A percentile compares a stretch with the other conserved stretches of the same genome.
phyloP scores from a whole-genome alignment of 2,113 vertebrate species.

The Pangasianodon gigas region DNA sequence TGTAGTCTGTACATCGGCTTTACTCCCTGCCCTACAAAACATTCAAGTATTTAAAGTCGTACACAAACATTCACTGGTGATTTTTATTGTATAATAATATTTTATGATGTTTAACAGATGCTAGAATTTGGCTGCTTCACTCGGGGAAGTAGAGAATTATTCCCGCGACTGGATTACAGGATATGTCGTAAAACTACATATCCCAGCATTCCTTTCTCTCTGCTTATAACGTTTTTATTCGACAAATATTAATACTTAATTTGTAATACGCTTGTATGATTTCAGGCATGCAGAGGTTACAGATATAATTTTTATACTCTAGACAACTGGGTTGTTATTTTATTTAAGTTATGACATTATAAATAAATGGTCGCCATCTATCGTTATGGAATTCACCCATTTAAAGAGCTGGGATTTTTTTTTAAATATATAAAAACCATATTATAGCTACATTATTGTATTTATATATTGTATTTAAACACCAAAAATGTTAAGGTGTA shows the following conservation, averaged over 20 bases:
- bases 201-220: constrained; percentile 54
- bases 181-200: constrained; percentile 59
- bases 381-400: too few relatives aligned
- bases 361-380: too few relatives aligned
- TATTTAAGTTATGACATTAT: too few relatives aligned
- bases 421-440: too few relatives aligned
- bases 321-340: not conserved
- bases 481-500: not conserved
- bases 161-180: not conserved
- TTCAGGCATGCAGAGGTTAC: not conserved
- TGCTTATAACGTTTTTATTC: not conserved
- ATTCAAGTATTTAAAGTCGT: not conserved
- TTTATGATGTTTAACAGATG: not conserved
- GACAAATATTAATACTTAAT: constrained; percentile 14
- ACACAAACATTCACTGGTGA: not conserved
- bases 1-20: constrained; percentile 49
- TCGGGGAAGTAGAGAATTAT: not conserved
- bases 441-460: too few relatives aligned
- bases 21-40: constrained; percentile 31
- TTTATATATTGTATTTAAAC: not conserved
- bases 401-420: not conserved
- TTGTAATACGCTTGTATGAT: not conserved
- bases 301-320: not conserved
- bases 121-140: not conserved
- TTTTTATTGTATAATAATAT: not conserved